Base-by-base conservation (phyloP, 2,113 vertebrate species). In the Heterochromis multidens region DNA sequence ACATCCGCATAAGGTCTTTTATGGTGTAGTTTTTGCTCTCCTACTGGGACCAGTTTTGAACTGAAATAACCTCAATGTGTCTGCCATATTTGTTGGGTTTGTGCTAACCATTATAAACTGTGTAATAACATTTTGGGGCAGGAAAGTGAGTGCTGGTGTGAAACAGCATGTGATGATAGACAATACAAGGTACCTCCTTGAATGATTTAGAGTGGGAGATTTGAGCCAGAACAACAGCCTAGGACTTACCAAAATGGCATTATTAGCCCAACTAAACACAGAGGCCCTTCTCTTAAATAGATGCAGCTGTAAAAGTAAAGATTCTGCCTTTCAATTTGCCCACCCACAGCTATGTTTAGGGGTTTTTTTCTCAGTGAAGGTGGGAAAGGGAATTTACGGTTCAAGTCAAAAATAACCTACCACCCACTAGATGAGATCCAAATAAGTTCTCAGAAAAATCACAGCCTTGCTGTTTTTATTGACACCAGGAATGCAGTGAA, bases 261-360 rank as follows among this genome's bases (percentile, higher is more conserved):
- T 27, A 77, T 82, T 61, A 56, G 40, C 81, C 54, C 72, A 29
- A 65, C 70, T 83, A 57, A 80, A 84, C 1, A 6, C 67, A 25
- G 25, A 78, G 43, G 82, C 78, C 74, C 83, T 59, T 80, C 79
- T 77, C 14, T 58, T 58, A 84, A 89, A 84, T 11, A 6, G 58
- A 21, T 37, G 21, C 80, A 67, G 81, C 87, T 79, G 61, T 86
- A 87, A 79, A 83, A 85, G 79, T 40, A 25, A 82, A 85, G 35
- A 27, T 60, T 84, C 8, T 56, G 76, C 54, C 33, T 82, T 88
- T 76, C 65, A 88, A 29, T 83, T 56, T 80, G 10, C 70, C 83
- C 79, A 43, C 85, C 83, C 77, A 82, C 67, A 59, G 25, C 81
- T 91, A 79, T 88, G 84, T 82, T 89, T 81, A 59, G 40, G 14